Evolutionary conservation across 2,888 invertebrate species (phyloP), one percentile per base, ranked within the genome.

Genomic region (Heliconius aoede): DNA sequence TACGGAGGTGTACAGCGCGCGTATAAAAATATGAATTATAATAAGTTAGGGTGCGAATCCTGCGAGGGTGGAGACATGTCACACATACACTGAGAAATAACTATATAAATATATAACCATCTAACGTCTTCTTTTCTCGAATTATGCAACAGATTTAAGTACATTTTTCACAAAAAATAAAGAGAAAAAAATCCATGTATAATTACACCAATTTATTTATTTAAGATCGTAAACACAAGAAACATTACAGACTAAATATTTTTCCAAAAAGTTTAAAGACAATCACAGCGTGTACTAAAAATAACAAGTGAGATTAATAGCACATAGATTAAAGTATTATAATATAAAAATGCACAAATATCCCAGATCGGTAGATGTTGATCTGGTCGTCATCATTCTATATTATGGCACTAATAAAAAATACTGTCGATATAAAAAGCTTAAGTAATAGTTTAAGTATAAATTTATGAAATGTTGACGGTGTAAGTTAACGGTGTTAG

Each of bases 21-120:
- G 40, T 74, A 74, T 65, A 69, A 71, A 79, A 78, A 78, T 78
- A 76, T 72, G 74, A 80, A 76, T 80, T 78, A 80, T 78, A 78
- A 74, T 80, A 78, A 78, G 64, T 75, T 71, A 69, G 77, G 79
- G 79, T 78, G 76, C 72, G 61, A 75, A 73, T 67, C 74, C 74
- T 3, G 61, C 24, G 76, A 68, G 78, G 68, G 68, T 51, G 68
- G 68, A 28, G 51, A 28, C 68, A 28, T 51, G 68, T 7, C 51
- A n/a, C 30, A 51, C 51, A 51, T 7, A 68, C n/a, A 51, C 51
- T 68, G 40, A 21, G 1, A 51, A 40, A 28, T 46, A 30, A 26
- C 28, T 51, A 28, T 46, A 68, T 13, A 46, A 32, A 13, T 32
- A 62, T 46, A 40, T 51, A 21, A n/a, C n/a, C n/a, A 8, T n/a